Evolutionary conservation across 2,113 vertebrate genomes (phyloP), one percentile per base, ranked within the genome.

Genomic region (Herpailurus yagouaroundi): DNA sequence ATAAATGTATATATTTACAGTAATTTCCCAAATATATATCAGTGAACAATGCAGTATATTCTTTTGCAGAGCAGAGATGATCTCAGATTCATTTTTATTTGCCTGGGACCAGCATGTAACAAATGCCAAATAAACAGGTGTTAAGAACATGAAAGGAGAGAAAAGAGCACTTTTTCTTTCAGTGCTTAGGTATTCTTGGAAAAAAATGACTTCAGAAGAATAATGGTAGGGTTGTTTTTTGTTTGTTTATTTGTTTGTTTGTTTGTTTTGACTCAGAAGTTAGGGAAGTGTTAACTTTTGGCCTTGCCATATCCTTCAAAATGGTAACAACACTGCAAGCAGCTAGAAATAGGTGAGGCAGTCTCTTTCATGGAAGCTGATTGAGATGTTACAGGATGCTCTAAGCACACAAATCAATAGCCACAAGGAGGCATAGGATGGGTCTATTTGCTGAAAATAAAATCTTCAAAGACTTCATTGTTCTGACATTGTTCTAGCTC

Each of bases 51-150:
- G 38, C 10, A 76, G 33, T 83, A 50, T 52, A 12, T 7, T 60
- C 64, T 52, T 76, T n/a, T 36, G 2, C 29, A 83, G 23, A 29
- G 18, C n/a, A 95, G 45, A 60, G 16, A 77, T 38, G 4, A 88
- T 79, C 80, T 96, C 45, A 91, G 33, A 66, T 89, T 82, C 36
- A 89, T 48, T 93, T 87, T 48, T 86, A 15, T 93, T 79, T 96
- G 23, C 4, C 48, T 38, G 50, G 19, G 41, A 7, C 4, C 33
- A 79, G 36, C 18, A 73, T 33, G 41, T 2, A 91, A 45, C 45
- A 45, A 36, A 57, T 66, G 23, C 23, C 52, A 45, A 57, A 64
- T n/a, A 77, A 91, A 50, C 52, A 64, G 5, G 5, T 71, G 15
- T 36, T 66, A 15, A 74, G 38, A 73, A n/a, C 7, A 14, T 29